phyloP scores from a whole-genome alignment of 2,888 invertebrate species.

The Caenorhabditis becei region DNA sequence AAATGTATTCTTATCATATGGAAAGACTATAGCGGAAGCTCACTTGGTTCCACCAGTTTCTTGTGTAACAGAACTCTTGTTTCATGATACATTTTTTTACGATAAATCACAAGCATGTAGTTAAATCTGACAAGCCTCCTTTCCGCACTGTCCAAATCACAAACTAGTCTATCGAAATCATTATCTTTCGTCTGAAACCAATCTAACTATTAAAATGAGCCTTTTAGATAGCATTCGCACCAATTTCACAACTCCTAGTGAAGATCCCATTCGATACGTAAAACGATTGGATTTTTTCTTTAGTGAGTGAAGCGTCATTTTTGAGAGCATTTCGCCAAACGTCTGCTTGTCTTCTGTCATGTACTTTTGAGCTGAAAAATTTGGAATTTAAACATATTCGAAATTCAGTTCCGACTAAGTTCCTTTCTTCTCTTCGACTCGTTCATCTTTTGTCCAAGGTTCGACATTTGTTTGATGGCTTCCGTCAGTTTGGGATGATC shows the following conservation, averaged over 20 bases:
- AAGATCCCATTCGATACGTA: slow-evolving; percentile 77
- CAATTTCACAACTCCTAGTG: slow-evolving; percentile 74
- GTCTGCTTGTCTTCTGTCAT: slow-evolving; percentile 67
- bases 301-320: slow-evolving; percentile 77
- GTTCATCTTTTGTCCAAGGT: slow-evolving; percentile 79
- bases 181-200: slow-evolving; percentile 63
- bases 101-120: slow-evolving; percentile 70
- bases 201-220: neutral
- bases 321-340: slow-evolving; percentile 70
- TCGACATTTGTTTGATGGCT: slow-evolving; percentile 76
- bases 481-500: slow-evolving; percentile 80
- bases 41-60: slow-evolving; percentile 63
- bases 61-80: slow-evolving; percentile 65
- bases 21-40: too few relatives aligned
- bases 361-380: slow-evolving; percentile 76
- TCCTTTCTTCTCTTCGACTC: slow-evolving; percentile 78
- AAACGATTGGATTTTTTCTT: slow-evolving; percentile 78
- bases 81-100: slow-evolving; percentile 69
- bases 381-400: too few relatives aligned
- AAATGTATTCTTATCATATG: neutral
- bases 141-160: slow-evolving; percentile 73
- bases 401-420: slow-evolving; percentile 64
- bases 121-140: slow-evolving; percentile 73
- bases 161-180: slow-evolving; percentile 73
- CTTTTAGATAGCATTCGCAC: slow-evolving; percentile 37